Conservation (phyloP, 1,140 invertebrate species). For the Drosophila nigrodunni region DNA sequence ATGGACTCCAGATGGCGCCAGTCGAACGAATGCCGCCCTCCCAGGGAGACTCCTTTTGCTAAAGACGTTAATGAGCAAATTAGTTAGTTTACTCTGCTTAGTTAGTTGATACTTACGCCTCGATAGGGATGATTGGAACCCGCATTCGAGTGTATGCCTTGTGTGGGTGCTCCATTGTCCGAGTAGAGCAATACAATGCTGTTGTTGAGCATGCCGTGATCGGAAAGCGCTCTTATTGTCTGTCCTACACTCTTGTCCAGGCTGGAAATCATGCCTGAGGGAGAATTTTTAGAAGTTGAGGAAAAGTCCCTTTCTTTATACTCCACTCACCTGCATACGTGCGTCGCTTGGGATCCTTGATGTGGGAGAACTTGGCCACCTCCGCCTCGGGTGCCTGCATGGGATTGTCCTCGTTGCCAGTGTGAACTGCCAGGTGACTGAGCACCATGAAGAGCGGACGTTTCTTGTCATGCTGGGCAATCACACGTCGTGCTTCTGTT, state of each 20-base stretch:
- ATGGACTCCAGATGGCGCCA: constrained; percentile 92
- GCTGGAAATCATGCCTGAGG: constrained; percentile 91
- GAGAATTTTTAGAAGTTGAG: too few species aligned
- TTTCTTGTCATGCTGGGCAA: constrained; percentile 87
- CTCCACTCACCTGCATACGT: constrained; percentile 89
- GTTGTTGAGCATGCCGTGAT: constrained; percentile 89
- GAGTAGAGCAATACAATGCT: constrained; percentile 90
- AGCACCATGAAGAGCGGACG: constrained; percentile 92
- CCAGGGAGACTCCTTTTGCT: constrained; percentile 91
- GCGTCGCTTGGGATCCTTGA: constrained; percentile 89
- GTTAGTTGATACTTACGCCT: constrained; percentile 86
- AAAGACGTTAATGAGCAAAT: background rate
- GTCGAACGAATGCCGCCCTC: constrained; percentile 93
- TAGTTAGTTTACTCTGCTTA: background rate
- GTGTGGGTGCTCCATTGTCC: constrained; percentile 92
- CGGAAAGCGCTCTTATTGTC: constrained; percentile 89
- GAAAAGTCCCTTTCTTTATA: too few species aligned
- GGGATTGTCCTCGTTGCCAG: constrained; percentile 88
- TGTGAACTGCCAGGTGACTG: constrained; percentile 92
- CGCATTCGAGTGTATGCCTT: constrained; percentile 89
- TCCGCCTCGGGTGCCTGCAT: constrained; percentile 92
- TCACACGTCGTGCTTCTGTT: constrained; percentile 88
- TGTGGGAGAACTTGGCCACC: constrained; percentile 90
- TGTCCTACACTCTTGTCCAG: constrained; percentile 93
- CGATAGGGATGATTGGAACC: constrained; percentile 95